phyloP scores from a whole-genome alignment of 2,113 vertebrate species.

The Lethenteron reissneri region DNA sequence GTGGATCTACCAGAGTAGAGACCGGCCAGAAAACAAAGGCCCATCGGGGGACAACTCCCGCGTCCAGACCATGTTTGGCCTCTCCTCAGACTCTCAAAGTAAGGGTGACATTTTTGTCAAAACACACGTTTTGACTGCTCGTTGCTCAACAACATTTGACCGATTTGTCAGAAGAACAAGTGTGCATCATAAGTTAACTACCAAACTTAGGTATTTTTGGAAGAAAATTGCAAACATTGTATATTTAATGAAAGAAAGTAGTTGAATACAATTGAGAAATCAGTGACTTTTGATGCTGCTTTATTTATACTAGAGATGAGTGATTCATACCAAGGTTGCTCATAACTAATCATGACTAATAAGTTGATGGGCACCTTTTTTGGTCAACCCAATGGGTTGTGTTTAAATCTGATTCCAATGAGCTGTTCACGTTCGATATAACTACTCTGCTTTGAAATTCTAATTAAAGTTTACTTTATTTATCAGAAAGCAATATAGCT shows the following conservation, averaged over 20 bases:
- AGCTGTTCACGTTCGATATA: not conserved
- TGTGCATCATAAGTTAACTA: too few relatives aligned
- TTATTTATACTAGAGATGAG: not conserved
- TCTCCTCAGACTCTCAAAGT: too few relatives aligned
- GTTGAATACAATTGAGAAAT: too few relatives aligned
- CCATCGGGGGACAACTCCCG: not conserved
- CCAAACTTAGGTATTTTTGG: too few relatives aligned
- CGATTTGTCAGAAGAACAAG: too few relatives aligned
- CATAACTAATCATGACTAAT: not conserved
- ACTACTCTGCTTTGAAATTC: not conserved
- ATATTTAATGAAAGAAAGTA: too few relatives aligned
- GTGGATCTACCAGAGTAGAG: conserved; percentile 5
- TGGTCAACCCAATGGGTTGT: conserved; percentile 9
- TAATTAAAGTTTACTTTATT: conserved; percentile 6
- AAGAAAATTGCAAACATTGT: too few relatives aligned
- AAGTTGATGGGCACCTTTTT: not conserved
- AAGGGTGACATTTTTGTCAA: too few relatives aligned
- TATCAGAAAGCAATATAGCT: not conserved
- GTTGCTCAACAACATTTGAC: too few relatives aligned
- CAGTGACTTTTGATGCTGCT: not conserved
- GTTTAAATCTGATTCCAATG: conserved; percentile 16
- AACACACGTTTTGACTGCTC: too few relatives aligned
- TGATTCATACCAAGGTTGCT: not conserved
- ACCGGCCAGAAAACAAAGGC: conserved; percentile 2
- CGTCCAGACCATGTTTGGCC: too few relatives aligned